Percentiles rank a stretch among this genome's conserved stretches.
Evolutionary conservation across 2,888 invertebrate genomes (phyloP).

Genomic region (Amiota mariae): DNA sequence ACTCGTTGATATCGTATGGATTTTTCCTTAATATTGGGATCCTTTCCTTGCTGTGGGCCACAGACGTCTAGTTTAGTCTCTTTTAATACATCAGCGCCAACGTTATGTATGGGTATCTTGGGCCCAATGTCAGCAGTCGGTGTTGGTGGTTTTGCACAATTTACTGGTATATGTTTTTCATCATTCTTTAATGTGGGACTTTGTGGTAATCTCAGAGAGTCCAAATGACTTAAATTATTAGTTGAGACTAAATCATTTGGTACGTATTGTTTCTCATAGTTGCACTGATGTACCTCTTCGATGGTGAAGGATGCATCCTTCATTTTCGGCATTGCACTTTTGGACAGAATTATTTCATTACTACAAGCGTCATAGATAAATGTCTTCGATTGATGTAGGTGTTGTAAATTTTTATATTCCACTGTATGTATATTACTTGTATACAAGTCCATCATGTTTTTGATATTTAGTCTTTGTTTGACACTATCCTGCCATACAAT

Average conservation of each 20-base stretch:
- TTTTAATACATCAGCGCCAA: constrained; percentile 29
- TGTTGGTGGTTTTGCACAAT: constrained; percentile 69
- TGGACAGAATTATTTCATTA: constrained; percentile 52
- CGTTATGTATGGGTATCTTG: constrained; percentile 26
- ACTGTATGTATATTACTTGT: constrained; percentile 33
- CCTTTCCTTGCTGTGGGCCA: constrained; percentile 36
- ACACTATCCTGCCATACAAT: not conserved
- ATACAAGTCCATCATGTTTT: constrained; percentile 16
- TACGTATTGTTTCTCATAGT: too few species aligned
- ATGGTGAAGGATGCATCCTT: not conserved
- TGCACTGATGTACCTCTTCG: not conserved
- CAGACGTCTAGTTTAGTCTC: not conserved
- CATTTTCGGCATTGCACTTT: constrained; percentile 32
- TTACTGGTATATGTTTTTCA: constrained; percentile 57
- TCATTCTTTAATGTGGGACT: constrained; percentile 32
- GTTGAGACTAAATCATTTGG: too few species aligned
- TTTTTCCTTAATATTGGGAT: constrained; percentile 37
- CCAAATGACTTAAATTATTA: too few species aligned
- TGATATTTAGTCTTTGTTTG: not conserved
- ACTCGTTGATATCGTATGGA: constrained; percentile 37
- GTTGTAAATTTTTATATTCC: constrained; percentile 45
- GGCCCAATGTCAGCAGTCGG: constrained; percentile 44
- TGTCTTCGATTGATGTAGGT: constrained; percentile 65
- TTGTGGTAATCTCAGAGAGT: constrained; percentile 46
- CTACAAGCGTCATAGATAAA: constrained; percentile 67